Conservation (phyloP, 2,113 vertebrate genomes). For the Piprites chloris region DNA sequence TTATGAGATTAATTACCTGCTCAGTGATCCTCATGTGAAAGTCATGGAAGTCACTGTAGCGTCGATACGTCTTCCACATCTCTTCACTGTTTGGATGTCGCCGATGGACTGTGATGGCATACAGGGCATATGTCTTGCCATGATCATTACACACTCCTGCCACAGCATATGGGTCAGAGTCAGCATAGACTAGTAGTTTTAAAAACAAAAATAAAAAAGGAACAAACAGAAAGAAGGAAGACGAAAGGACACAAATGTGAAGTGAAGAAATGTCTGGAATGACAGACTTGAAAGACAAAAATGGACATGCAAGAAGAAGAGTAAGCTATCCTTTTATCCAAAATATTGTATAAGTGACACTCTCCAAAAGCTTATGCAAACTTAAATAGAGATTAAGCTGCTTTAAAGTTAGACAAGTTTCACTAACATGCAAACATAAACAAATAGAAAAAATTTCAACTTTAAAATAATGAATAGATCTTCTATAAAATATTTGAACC, state of each 20-base stretch:
- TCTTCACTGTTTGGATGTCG: slow-evolving; percentile 84
- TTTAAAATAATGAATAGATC: not conserved
- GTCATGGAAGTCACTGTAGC: slow-evolving; percentile 98
- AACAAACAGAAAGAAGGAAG: slow-evolving; percentile 72
- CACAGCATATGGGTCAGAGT: slow-evolving; percentile 88
- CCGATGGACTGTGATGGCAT: slow-evolving; percentile 92
- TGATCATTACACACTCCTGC: slow-evolving; percentile 99
- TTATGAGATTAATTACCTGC: slow-evolving; percentile 76
- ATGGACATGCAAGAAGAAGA: slow-evolving; percentile 50
- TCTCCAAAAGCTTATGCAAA: not conserved
- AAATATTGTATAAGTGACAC: not conserved
- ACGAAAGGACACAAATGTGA: slow-evolving; percentile 73
- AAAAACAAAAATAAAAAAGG: slow-evolving; percentile 61
- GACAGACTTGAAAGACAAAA: slow-evolving; percentile 64
- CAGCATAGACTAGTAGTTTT: slow-evolving; percentile 85
- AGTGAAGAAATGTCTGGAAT: slow-evolving; percentile 72
- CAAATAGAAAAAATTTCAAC: not conserved
- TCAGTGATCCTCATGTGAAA: slow-evolving; percentile 99
- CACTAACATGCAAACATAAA: not conserved
- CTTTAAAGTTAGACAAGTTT: not conserved
- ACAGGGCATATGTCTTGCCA: slow-evolving; percentile 95
- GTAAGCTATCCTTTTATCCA: not conserved
- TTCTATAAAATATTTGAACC: not conserved
- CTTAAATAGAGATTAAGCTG: not conserved
- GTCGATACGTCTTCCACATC: slow-evolving; percentile 95